These are phyloP conservation scores for Drosophila affinis DNA, from an alignment of 2,888 invertebrate genomes.

Conservation along the genomic window DNA sequence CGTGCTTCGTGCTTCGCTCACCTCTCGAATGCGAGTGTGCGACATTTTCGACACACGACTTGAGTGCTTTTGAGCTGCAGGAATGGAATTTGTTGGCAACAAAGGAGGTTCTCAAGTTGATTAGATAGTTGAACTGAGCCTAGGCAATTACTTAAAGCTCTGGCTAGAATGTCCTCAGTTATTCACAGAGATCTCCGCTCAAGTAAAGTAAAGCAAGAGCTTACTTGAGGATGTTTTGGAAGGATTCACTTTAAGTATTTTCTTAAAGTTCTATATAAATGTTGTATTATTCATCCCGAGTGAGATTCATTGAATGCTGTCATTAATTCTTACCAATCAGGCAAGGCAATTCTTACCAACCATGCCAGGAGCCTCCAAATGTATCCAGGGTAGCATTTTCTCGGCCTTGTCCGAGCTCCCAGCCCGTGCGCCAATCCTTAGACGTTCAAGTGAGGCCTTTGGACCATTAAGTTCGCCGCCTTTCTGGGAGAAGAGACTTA, in stretches of 20 bases:
- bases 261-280: too few species aligned
- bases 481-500: not conserved
- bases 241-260: too few species aligned
- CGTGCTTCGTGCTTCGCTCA: conserved; percentile 43
- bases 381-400: too few species aligned
- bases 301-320: too few species aligned
- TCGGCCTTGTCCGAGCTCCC: too few species aligned
- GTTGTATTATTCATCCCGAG: too few species aligned
- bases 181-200: not conserved
- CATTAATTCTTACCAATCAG: not conserved
- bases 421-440: conserved; percentile 40
- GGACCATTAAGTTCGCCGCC: conserved; percentile 41
- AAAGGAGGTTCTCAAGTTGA: conserved; percentile 13
- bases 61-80: conserved; percentile 25
- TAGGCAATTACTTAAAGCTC: not conserved
- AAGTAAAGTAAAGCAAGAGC: too few species aligned
- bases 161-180: not conserved
- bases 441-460: conserved; percentile 50
- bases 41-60: conserved; percentile 39
- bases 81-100: not conserved
- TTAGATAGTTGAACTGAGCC: conserved; percentile 15
- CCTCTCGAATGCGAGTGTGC: conserved; percentile 35
- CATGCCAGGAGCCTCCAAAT: too few species aligned
- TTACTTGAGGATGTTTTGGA: too few species aligned
- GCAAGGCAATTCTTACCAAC: too few species aligned